Base-by-base conservation (phyloP, 2,888 invertebrate genomes). In the Chirona hameri region DNA sequence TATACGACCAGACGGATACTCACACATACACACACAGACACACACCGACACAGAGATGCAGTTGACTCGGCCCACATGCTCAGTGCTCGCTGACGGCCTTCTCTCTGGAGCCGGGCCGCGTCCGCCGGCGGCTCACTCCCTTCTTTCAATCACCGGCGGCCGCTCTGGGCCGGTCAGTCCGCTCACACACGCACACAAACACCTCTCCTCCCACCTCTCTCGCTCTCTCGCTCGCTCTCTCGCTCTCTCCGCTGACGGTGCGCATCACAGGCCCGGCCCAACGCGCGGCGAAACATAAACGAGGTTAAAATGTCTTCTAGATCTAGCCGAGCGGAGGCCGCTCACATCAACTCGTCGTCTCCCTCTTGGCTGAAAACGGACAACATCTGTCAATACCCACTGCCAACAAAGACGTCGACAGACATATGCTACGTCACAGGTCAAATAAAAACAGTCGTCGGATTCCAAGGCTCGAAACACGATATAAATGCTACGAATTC, bases 291-390 rank as follows among this genome's bases (percentile, higher is more conserved):
- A 39, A 76, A 46, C 76, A 76, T 76, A 76, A 76, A 76, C 76
- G 24, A 46, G 76, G 46, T 76, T 76, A 76, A 76, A 76, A 76
- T 76, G 76, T 76, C 76, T 76, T 76, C 76, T 76, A 76, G 76
- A 76, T 76, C 46, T 46, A 76, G 5, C 46, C 39, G 39, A 24
- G 24, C 76, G 46, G 31, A 24, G 18, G 15, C 7, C 3, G 21
- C 76, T 76, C 55, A 80, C 80, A 80, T 80, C 80, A 80, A n/a
- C 29, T 80, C 80, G 80, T 80, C 80, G 52, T 80, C 80, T 14
- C 52, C 80, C 27, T 80, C 80, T 27, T 52, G 80, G 52, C 80
- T 80, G 80, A 52, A 52, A 52, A 52, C 18, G 52, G 52, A 52
- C 12, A 12, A 52, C 52, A 18, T 18, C 52, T 15, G 52, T 52